Conservation (phyloP, 2,888 invertebrate species). For the Orthonevra nobilis region DNA sequence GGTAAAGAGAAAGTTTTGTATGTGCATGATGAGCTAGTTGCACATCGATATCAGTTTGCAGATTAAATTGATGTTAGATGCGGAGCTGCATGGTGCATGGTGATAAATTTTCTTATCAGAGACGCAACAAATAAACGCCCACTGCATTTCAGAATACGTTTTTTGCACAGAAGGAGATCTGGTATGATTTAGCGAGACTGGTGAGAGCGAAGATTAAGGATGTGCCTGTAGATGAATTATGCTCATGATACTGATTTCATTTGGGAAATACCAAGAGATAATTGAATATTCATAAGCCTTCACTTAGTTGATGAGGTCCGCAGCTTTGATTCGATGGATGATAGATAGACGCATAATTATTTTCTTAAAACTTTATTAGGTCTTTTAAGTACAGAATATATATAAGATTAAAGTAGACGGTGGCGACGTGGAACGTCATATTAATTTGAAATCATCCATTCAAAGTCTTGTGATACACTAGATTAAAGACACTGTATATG, state of each 20-base stretch:
- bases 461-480: too few species aligned
- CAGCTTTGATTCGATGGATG: too few species aligned
- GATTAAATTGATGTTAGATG: conserved; percentile 8
- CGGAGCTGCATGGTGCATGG: conserved; percentile 18
- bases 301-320: too few species aligned
- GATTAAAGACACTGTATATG: too few species aligned
- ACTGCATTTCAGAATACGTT: background rate
- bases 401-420: too few species aligned
- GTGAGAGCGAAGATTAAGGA: too few species aligned
- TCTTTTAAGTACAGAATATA: too few species aligned
- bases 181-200: conserved; percentile 13
- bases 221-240: conserved; percentile 12
- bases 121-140: background rate
- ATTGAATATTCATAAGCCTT: conserved; percentile 52
- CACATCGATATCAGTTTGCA: background rate
- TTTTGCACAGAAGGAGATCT: conserved; percentile 16
- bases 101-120: conserved; percentile 55
- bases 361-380: too few species aligned
- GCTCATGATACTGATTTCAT: conserved; percentile 25
- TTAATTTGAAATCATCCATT: too few species aligned
- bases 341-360: too few species aligned
- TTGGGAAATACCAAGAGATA: conserved; percentile 25
- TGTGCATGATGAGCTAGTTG: background rate
- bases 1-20: conserved; percentile 32
- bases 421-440: too few species aligned